phyloP scores from a whole-genome alignment of 1,140 invertebrate genomes.

The Drosophila albomicans region DNA sequence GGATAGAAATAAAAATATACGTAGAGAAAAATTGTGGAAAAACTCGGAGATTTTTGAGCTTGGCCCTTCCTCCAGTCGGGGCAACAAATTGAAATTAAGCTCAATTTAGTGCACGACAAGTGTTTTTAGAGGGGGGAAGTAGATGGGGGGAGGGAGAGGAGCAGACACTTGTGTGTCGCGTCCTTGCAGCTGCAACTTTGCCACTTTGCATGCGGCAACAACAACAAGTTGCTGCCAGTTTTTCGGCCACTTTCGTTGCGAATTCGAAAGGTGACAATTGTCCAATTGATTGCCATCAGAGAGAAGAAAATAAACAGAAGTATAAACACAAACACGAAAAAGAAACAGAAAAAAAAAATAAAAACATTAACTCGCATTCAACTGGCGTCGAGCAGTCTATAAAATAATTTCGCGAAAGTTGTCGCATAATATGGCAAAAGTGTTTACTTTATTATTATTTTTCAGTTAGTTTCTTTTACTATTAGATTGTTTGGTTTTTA shows the following conservation, averaged over 20 bases:
- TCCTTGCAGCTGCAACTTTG: constrained; percentile 32
- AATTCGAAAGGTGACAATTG: constrained; percentile 74
- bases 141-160: too few species aligned
- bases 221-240: not conserved
- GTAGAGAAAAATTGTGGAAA: constrained; percentile 74
- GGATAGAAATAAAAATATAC: constrained; percentile 23
- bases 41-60: constrained; percentile 74
- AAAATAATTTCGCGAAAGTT: constrained; percentile 82
- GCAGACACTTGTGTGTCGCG: constrained; percentile 12
- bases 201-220: constrained; percentile 33
- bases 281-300: constrained; percentile 60
- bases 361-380: not conserved
- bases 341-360: not conserved
- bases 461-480: constrained; percentile 76
- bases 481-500: constrained; percentile 70
- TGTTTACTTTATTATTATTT: constrained; percentile 71
- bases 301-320: constrained; percentile 9
- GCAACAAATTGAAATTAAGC: constrained; percentile 53
- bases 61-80: constrained; percentile 29
- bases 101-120: constrained; percentile 53
- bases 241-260: constrained; percentile 38
- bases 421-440: constrained; percentile 78
- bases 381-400: constrained; percentile 69
- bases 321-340: not conserved
- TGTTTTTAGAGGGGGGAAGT: constrained; percentile 11